Conservation (phyloP, 2,113 vertebrate species). For the Oreochromis spilurus region DNA sequence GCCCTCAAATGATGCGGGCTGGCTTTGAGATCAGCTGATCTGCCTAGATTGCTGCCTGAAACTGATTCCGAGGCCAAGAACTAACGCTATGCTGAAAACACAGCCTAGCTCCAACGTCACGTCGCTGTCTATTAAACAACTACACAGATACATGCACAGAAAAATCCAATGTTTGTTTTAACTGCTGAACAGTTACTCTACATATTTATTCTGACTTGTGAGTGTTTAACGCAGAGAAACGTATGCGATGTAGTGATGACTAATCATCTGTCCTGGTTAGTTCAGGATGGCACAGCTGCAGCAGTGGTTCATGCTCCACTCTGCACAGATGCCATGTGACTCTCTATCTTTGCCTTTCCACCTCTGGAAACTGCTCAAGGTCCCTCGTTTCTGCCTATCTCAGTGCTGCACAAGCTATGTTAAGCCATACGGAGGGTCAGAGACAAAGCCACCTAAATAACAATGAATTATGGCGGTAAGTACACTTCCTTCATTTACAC, state of each 20-base stretch:
- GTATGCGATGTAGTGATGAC: not conserved
- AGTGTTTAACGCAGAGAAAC: not conserved
- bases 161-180: not conserved
- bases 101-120: not conserved
- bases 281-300: not conserved
- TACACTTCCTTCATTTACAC: not conserved
- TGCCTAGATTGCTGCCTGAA: not conserved
- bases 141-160: not conserved
- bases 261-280: not conserved
- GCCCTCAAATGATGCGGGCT: not conserved
- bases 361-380: conserved; percentile 1
- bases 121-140: not conserved
- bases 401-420: not conserved
- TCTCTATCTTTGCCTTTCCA: not conserved
- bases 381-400: not conserved
- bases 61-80: not conserved
- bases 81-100: not conserved
- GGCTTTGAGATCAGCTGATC: not conserved
- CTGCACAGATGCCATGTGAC: not conserved
- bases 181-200: not conserved
- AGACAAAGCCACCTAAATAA: not conserved
- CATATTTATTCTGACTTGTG: not conserved
- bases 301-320: not conserved
- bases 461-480: not conserved
- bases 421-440: not conserved